Conservation (phyloP, 2,113 vertebrate genomes). For the Lycocorax pyrrhopterus region DNA sequence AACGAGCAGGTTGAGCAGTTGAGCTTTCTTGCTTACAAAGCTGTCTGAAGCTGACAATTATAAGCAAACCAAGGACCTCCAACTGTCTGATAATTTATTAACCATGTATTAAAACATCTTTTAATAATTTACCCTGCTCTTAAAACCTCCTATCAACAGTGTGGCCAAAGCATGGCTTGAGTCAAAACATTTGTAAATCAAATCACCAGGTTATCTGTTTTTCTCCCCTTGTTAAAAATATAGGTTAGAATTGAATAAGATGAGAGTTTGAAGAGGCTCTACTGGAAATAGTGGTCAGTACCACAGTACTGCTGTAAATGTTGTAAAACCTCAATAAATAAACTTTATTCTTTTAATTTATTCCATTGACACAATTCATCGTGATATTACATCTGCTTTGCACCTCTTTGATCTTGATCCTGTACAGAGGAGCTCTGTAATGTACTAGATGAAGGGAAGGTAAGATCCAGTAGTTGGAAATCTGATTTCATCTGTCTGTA, state of each 20-base stretch:
- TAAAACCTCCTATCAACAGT: neutral
- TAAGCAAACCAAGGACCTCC: neutral
- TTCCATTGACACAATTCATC: neutral
- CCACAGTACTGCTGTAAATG: neutral
- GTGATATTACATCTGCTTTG: neutral
- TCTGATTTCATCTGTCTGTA: neutral
- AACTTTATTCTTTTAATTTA: neutral
- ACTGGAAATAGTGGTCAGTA: neutral
- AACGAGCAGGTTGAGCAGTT: neutral
- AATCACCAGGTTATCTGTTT: neutral
- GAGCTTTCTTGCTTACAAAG: neutral
- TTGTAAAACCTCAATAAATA: neutral
- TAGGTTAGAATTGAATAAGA: neutral
- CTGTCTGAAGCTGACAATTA: neutral
- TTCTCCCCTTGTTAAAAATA: neutral
- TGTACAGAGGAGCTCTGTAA: neutral
- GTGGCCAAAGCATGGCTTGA: neutral
- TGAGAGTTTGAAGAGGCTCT: neutral
- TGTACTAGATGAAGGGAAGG: neutral
- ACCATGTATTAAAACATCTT: neutral
- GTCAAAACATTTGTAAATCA: neutral
- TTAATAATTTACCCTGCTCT: conserved; percentile 18
- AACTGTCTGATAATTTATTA: conserved; percentile 17
- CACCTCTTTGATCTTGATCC: conserved; percentile 7
- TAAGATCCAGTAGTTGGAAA: neutral